These are phyloP conservation scores for Andrena marginata DNA, from an alignment of 2,888 invertebrate genomes.

Conservation along the genomic window DNA sequence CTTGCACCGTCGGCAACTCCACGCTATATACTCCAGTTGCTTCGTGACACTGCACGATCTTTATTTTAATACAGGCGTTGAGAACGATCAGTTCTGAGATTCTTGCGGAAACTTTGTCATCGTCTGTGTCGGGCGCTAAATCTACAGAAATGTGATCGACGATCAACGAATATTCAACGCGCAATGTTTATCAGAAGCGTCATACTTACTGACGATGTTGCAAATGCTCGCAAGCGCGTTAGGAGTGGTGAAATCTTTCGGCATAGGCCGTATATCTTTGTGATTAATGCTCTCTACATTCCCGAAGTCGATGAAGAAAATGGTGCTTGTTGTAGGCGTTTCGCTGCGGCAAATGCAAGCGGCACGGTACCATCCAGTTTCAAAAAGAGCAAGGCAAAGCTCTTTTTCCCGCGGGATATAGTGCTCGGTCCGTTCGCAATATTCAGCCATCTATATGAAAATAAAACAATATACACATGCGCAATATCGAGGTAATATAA, in stretches of 20 bases:
- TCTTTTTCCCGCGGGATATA: constrained; percentile 81
- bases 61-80: constrained; percentile 46
- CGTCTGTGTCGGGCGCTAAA: constrained; percentile 46
- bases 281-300: constrained; percentile 76
- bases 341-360: constrained; percentile 68
- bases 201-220: constrained; percentile 72
- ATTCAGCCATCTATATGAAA: constrained; percentile 73
- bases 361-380: constrained; percentile 80
- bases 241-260: constrained; percentile 78
- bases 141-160: constrained; percentile 49
- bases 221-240: constrained; percentile 73
- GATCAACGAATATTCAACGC: no score
- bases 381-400: constrained; percentile 80
- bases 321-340: constrained; percentile 56
- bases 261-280: constrained; percentile 78
- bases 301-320: constrained; percentile 82
- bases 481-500: not conserved
- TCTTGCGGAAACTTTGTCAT: constrained; percentile 46
- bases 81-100: constrained; percentile 43
- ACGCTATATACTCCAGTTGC: constrained; percentile 58
- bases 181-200: no score
- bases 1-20: constrained; percentile 73
- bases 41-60: constrained; percentile 60
- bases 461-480: constrained; percentile 5
- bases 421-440: constrained; percentile 70